Conservation (phyloP, 1,140 invertebrate genomes). For the Batillaria attramentaria region DNA sequence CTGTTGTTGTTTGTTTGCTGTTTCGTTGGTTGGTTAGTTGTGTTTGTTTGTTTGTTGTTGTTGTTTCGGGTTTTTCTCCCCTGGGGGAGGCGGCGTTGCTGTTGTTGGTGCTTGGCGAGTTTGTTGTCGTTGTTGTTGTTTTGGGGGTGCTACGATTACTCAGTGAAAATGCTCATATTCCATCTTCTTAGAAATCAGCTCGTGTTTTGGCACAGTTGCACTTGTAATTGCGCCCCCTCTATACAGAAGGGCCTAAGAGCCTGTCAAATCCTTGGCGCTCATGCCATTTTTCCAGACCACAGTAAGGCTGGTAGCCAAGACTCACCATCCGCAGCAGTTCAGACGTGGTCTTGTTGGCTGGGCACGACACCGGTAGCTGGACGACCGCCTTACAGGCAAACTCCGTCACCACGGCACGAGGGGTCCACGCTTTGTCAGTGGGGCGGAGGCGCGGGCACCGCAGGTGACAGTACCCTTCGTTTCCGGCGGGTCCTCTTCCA, state of each 20-base stretch:
- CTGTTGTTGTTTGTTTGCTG: no score
- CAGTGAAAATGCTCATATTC: no score
- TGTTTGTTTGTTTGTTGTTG: no score
- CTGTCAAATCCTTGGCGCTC: not conserved
- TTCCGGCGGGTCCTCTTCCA: not conserved
- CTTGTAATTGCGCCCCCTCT: no score
- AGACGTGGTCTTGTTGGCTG: not conserved
- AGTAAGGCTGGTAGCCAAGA: not conserved
- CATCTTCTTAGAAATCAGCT: not conserved
- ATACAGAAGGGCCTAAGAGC: no score
- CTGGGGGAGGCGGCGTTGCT: no score
- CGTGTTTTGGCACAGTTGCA: not conserved
- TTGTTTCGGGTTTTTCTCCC: no score
- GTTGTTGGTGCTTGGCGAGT: no score
- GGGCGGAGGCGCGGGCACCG: not conserved
- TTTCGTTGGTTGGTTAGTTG: no score
- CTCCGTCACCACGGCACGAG: not conserved
- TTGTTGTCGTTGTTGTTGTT: no score
- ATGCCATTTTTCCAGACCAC: not conserved
- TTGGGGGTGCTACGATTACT: no score
- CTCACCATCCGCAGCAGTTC: constrained; percentile 15
- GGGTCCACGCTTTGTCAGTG: not conserved
- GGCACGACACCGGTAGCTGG: constrained; percentile 5
- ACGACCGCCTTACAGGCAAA: not conserved
- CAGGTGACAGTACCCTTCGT: not conserved